Evolutionary conservation across 2,113 vertebrate species (phyloP).

Genomic region (Hipposideros armiger): DNA sequence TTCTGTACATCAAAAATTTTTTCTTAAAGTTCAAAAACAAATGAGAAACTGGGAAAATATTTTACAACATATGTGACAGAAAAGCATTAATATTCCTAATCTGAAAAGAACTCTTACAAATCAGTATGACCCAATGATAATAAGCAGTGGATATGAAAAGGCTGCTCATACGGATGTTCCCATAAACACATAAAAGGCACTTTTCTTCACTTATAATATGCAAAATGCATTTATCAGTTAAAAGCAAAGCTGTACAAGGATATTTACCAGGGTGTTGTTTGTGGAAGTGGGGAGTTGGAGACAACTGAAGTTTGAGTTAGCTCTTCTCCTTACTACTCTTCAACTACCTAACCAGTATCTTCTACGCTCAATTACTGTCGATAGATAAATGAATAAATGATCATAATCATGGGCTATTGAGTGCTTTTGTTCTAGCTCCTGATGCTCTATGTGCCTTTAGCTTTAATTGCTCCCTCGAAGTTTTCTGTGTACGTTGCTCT

Average conservation of each 20-base stretch:
- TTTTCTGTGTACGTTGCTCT: constrained; percentile 26
- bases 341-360: neutral
- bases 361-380: constrained; percentile 23
- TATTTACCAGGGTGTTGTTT: neutral
- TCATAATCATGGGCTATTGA: neutral
- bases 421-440: constrained; percentile 19
- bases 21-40: constrained; percentile 42
- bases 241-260: neutral
- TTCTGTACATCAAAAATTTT: neutral
- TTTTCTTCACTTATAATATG: neutral
- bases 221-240: constrained; percentile 20
- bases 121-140: neutral
- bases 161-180: neutral
- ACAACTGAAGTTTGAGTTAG: neutral
- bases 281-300: constrained; percentile 2
- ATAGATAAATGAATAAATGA: neutral
- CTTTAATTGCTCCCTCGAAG: constrained; percentile 38
- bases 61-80: constrained; percentile 2
- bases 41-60: constrained; percentile 43
- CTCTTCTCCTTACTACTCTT: neutral
- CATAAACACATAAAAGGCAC: constrained; percentile 38
- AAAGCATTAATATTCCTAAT: constrained; percentile 31
- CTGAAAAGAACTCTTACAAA: constrained; percentile 34
- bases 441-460: neutral
- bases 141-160: neutral